These are phyloP conservation scores for Xenopus laevis DNA, from an alignment of 2,113 vertebrate species.

Conservation along the genomic window DNA sequence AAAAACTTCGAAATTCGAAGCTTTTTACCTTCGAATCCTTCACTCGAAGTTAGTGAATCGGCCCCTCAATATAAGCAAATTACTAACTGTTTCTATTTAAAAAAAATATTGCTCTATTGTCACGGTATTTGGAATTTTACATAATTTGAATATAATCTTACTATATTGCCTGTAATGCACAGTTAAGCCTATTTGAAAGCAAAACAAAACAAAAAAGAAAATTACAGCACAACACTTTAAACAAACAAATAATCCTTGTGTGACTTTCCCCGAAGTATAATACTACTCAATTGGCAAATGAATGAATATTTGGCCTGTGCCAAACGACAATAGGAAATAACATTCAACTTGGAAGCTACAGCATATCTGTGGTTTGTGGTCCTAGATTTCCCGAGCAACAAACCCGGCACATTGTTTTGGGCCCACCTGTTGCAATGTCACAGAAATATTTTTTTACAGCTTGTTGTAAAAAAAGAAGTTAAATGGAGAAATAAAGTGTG, in stretches of 20 bases:
- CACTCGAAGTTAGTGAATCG: too few species aligned
- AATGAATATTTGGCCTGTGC: slow-evolving; percentile 23
- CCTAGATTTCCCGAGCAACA: slow-evolving; percentile 13
- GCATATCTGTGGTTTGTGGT: slow-evolving; percentile 27
- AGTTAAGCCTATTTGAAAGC: too few species aligned
- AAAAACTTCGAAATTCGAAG: too few species aligned
- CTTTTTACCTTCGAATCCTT: too few species aligned
- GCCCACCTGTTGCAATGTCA: slow-evolving; percentile 40
- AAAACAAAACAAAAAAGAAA: too few species aligned
- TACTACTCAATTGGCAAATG: neutral
- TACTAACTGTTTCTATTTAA: too few species aligned
- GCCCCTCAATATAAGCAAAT: too few species aligned
- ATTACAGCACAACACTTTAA: too few species aligned
- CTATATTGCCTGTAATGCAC: too few species aligned
- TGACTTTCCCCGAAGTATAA: neutral
- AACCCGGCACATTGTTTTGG: slow-evolving; percentile 30
- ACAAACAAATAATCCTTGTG: neutral
- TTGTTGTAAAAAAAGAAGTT: slow-evolving; percentile 33
- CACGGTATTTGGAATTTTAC: too few species aligned
- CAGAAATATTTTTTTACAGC: slow-evolving; percentile 40
- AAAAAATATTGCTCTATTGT: too few species aligned
- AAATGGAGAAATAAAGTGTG: slow-evolving; percentile 41
- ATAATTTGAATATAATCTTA: too few species aligned
- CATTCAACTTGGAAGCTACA: slow-evolving; percentile 34
- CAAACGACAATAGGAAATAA: slow-evolving; percentile 34